Evolutionary conservation across 2,888 invertebrate genomes (phyloP).

Genomic region (Nomada flava): DNA sequence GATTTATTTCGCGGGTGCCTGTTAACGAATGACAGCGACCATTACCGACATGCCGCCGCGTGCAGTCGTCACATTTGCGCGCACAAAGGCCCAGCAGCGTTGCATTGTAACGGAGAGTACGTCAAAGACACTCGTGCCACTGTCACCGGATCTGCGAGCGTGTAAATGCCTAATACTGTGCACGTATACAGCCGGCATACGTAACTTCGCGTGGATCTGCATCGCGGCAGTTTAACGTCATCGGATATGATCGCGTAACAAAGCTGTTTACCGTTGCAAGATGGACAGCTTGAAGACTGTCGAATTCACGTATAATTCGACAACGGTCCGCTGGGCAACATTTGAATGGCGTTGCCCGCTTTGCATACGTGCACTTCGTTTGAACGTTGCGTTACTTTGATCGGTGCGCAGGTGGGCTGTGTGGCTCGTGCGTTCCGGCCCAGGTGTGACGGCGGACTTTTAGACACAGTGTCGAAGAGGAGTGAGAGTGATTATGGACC

Average conservation of each 20-base stretch:
- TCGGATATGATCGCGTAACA: conserved; percentile 60
- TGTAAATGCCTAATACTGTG: conserved; percentile 67
- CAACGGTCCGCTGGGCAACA: conserved; percentile 26
- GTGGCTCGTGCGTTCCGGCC: no score
- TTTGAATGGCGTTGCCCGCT: neutral
- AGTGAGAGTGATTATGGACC: no score
- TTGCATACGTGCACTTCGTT: neutral
- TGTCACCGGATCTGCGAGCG: conserved; percentile 62
- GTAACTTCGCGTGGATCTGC: conserved; percentile 44
- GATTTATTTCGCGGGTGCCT: conserved; percentile 59
- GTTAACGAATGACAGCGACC: conserved; percentile 58
- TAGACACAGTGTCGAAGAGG: no score
- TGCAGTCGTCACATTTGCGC: conserved; percentile 60
- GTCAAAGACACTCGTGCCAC: conserved; percentile 71
- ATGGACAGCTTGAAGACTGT: conserved; percentile 62
- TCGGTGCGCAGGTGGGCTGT: neutral
- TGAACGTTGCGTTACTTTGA: neutral
- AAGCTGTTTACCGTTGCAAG: conserved; percentile 64
- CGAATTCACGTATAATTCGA: conserved; percentile 51
- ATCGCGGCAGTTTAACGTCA: conserved; percentile 59
- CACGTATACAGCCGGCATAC: conserved; percentile 49
- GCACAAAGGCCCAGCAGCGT: conserved; percentile 60
- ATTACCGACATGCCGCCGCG: conserved; percentile 60
- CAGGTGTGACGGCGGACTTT: no score
- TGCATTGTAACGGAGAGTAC: conserved; percentile 69